Base-by-base conservation (phyloP, 1,140 invertebrate species). In the Cydia amplana region DNA sequence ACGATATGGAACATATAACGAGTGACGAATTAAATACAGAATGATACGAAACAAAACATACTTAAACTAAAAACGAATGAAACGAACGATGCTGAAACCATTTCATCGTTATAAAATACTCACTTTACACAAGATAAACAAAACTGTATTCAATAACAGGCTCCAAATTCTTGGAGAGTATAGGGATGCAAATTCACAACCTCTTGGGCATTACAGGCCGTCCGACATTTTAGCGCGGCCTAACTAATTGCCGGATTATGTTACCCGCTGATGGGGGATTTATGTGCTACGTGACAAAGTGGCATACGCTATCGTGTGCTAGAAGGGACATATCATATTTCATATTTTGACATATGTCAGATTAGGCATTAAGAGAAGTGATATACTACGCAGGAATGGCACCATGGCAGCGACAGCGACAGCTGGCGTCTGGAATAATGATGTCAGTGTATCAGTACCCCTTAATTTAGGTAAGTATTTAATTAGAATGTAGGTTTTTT, bases 181-280 rank as follows among this genome's bases (percentile, higher is more conserved):
- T 18, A 18, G 4, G n/a, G 16, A 55, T 18, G n/a, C n/a, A 18
- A 60, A 60, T 23, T 60, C 18, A 9, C 55, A 60, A 23, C 23
- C 55, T 60, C 55, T 60, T 60, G 20, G 20, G 55, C 20, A 60
- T 60, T 51, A 10, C 51, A 18, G n/a, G 6, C 51, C n/a, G 51
- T 2, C 20, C 55, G 55, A 20, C 18, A 60, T 60, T 60, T 60
- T 60, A 23, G 55, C 20, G 18, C 5, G 49, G 49, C 20, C 55
- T n/a, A 12, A 60, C 55, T 60, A 60, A 60, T 60, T 60, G 55
- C 55, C 18, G 55, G 55, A 60, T 60, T 60, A 60, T 23, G 55
- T 23, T 60, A 60, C 55, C 55, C n/a, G 5, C n/a, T 60, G 51
- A 60, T 60, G 51, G 20, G 1, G 20, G 55, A 60, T 60, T 60